These are phyloP conservation scores for Poecilia velifera DNA, from an alignment of 2,797 vertebrate genomes.

Conservation along the genomic window DNA sequence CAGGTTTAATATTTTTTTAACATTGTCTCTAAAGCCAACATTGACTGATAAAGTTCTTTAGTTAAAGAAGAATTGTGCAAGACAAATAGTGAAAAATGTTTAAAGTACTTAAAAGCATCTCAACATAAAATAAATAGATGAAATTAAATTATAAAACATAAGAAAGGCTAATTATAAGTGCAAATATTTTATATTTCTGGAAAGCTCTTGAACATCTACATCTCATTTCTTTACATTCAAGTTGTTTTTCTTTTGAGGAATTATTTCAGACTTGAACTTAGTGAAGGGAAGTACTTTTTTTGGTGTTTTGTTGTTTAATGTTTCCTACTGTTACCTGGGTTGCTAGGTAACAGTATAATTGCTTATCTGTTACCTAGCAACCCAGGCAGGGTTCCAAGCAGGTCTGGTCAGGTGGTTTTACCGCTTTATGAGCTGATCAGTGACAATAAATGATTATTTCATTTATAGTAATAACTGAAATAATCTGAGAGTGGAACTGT, in stretches of 20 bases:
- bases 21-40: background rate
- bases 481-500: too few relatives aligned
- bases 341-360: too few relatives aligned
- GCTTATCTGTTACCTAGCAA: too few relatives aligned
- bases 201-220: background rate
- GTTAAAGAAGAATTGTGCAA: background rate
- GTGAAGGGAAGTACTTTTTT: background rate
- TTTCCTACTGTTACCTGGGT: too few relatives aligned
- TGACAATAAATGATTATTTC: too few relatives aligned
- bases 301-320: too few relatives aligned
- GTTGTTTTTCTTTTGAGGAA: background rate
- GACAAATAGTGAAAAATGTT: background rate
- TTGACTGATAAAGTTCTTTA: background rate
- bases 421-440: too few relatives aligned
- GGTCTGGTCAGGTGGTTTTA: too few relatives aligned
- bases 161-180: background rate
- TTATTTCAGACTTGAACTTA: background rate
- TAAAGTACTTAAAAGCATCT: too few relatives aligned
- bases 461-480: too few relatives aligned
- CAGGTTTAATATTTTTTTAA: background rate
- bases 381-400: too few relatives aligned
- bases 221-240: background rate
- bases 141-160: background rate
- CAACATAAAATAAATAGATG: background rate
- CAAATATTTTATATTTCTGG: background rate